Evolutionary conservation across 1,140 invertebrate genomes (phyloP).

Genomic region (Leptinotarsa texana): DNA sequence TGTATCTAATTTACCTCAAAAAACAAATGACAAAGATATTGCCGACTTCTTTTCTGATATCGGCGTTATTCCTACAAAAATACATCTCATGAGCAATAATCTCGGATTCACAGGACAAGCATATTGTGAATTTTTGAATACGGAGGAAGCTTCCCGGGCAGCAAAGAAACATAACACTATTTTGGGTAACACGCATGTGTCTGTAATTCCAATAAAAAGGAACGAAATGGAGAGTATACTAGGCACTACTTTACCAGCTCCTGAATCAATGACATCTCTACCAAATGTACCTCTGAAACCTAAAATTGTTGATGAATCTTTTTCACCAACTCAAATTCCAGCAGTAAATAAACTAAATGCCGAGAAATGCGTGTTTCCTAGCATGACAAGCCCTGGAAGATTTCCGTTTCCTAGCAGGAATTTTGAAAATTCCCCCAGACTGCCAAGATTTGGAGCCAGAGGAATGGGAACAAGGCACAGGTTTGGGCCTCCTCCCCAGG

Average conservation of each 20-base stretch:
- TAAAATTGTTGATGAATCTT: neutral
- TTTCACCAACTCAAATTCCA: neutral
- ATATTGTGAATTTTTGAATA: slow-evolving; percentile 79
- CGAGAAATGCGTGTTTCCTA: neutral
- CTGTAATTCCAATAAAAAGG: slow-evolving; percentile 68
- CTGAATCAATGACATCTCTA: neutral
- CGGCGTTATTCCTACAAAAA: slow-evolving; percentile 72
- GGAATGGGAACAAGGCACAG: slow-evolving; percentile 18
- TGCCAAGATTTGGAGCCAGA: slow-evolving; percentile 44
- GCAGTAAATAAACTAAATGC: neutral
- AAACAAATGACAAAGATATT: slow-evolving; percentile 75
- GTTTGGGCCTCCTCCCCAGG: slow-evolving; percentile 7
- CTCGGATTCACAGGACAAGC: slow-evolving; percentile 74
- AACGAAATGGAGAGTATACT: slow-evolving; percentile 58
- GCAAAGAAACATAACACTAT: slow-evolving; percentile 70
- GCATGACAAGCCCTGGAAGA: neutral
- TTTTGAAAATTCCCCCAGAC: slow-evolving; percentile 28
- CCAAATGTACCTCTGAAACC: neutral
- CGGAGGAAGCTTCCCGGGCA: slow-evolving; percentile 71
- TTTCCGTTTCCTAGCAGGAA: slow-evolving; percentile 25
- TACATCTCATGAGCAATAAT: slow-evolving; percentile 77
- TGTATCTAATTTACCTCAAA: slow-evolving; percentile 74
- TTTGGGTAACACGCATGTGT: slow-evolving; percentile 68
- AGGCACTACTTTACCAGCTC: slow-evolving; percentile 27
- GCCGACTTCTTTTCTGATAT: slow-evolving; percentile 79